Base-by-base conservation (phyloP, 2,888 invertebrate species). In the Philhelius pedissequus region DNA sequence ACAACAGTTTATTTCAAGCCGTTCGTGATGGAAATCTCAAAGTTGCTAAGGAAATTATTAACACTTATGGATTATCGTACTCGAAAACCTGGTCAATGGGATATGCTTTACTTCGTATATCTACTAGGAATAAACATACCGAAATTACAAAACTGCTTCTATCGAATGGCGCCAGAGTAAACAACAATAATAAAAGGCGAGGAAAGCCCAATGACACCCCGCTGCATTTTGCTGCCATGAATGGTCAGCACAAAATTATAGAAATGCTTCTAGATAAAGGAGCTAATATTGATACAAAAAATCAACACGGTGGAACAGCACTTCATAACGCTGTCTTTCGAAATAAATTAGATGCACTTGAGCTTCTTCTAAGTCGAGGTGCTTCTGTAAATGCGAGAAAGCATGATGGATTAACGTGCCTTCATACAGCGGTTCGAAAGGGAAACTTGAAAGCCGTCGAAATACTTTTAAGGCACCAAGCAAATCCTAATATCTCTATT, bases 361-460 rank as follows among this genome's bases (percentile, higher is more conserved):
- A 74, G 27, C 18, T 70, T 22, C 58, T 84, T n/a, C 20, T 75
- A 2, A 27, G 15, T n/a, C 64, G 64, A 3, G 64, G 64, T 20
- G 48, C 74, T 18, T 40, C 50, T 1, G 30, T 84, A 3, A 69
- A 79, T 66, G 54, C 30, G 0, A 38, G 18, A 56, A 70, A 45
- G n/a, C 11, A 15, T 1, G 27, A 43, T 4, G 66, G 50, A 25
- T 8, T 13, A 4, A 62, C 69, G 2, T 52, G 70, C 20, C 58
- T 84, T n/a, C 56, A 70, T 40, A 20, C 15, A 9, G 74, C 79
- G 4, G 27, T 58, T n/a, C 13, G 13, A 22, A 20, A 30, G 1
- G 70, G 62, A n/a, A 13, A 48, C n/a, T 9, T 30, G 5, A 48
- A 38, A 30, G 38, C 30, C 5, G 35, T 70, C 4, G 40, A 54